Percentiles rank a stretch among this genome's conserved stretches.
Conservation (phyloP, 2,888 invertebrate genomes). For the Limulus polyphemus region DNA sequence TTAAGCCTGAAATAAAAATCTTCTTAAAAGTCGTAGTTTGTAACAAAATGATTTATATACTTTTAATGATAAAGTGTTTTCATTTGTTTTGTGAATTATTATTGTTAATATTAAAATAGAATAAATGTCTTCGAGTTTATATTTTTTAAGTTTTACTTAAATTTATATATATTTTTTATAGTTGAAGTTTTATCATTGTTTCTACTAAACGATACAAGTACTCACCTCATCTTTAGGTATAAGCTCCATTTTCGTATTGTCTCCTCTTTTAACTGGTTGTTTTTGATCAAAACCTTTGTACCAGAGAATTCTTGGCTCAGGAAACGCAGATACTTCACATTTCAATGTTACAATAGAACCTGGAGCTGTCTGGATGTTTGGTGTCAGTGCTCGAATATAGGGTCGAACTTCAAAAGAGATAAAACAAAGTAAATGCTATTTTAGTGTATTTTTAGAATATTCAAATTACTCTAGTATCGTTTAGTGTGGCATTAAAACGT, state of each 20-base stretch:
- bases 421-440: background rate
- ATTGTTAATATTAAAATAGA: too few species aligned
- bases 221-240: background rate
- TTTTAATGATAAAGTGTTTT: too few species aligned
- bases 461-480: too few species aligned
- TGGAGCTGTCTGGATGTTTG: conserved; percentile 55
- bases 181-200: too few species aligned
- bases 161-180: too few species aligned
- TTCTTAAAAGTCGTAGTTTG: too few species aligned
- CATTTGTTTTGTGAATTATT: too few species aligned
- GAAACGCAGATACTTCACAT: conserved; percentile 63
- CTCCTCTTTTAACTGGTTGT: conserved; percentile 43
- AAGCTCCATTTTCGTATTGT: background rate
- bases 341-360: conserved; percentile 64
- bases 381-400: conserved; percentile 59
- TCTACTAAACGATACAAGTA: too few species aligned
- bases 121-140: too few species aligned
- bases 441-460: background rate
- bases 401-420: conserved; percentile 49
- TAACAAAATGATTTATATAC: too few species aligned
- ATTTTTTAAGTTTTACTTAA: background rate
- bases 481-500: too few species aligned
- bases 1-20: too few species aligned
- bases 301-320: conserved; percentile 65
- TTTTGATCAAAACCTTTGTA: conserved; percentile 54